Base-by-base conservation (phyloP, 2,113 vertebrate genomes). In the Pardalotus punctatus region DNA sequence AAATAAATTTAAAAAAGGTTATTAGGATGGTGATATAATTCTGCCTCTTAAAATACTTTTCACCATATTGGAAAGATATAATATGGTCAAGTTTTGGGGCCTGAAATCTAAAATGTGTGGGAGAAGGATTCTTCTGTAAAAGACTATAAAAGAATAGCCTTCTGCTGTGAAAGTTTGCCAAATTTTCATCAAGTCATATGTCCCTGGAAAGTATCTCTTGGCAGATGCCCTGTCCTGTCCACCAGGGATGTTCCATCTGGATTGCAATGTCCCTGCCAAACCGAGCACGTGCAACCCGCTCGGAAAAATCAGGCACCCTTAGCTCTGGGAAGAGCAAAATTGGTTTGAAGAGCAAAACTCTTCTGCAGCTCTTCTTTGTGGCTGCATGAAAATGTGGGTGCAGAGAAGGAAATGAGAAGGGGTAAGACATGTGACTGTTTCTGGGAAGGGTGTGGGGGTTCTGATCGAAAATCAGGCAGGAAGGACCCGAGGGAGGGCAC, bases 231-330 rank as follows among this genome's bases (percentile, higher is more conserved):
- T 72, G 73, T 84, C 81, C 90, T 78, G 65, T 62, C 61, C 73
- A 73, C 65, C 87, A 67, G 76, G 78, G 72, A 74, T 48, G 15
- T 13, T 95, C 93, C 93, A 86, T 77, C 86, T 94, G 93, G 76
- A 31, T 57, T 33, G 40, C 11, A 23, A 8, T 2, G 23, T 67
- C 91, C 66, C 70, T 93, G 93, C 81, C 91, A 92, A 86, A 58
- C 14, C 2, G 60, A 25, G 86, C 72, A 29, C 4, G 81, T 73
- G 80, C 80, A 61, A 24, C 40, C 93, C n/a, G 2, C 35, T 24
- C 11, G 4, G n/a, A n/a, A 80, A 43, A 51, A 64, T 10, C 23
- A 66, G 14, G 11, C 4, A 4, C n/a, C 45, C 45, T 86, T 64
- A 65, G 33, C 45, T 86, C 54, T 38, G 11, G 8, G 58, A 42